Base-by-base conservation (phyloP, 2,888 invertebrate genomes). In the Rhopalosiphum nymphaeae region DNA sequence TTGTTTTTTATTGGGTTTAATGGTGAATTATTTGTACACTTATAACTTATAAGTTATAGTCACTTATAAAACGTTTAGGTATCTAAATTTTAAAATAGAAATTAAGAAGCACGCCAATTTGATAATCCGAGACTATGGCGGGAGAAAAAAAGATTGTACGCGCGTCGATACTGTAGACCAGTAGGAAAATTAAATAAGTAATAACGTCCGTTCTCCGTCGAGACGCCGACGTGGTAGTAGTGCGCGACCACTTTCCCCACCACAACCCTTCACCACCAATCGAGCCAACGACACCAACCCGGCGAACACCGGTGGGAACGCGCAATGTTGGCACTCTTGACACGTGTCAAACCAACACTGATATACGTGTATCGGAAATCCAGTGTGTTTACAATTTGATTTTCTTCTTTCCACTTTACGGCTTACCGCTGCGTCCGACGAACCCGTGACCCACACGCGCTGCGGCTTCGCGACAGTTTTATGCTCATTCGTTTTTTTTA, bases 331-430 rank as follows among this genome's bases (percentile, higher is more conserved):
- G 94, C 67, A 94, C 84, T 94, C 94, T 94, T 94, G 94, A 94
- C 94, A 94, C 94, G 94, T 94, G 94, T 94, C 94, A 94, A 89
- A 90, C 94, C 93, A 93, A 93, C 89, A 61, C 91, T 91, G 94
- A 94, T 94, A 93, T 93, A 94, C 94, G 94, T 94, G 94, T 94
- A 94, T 94, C 61, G 94, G 90, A 87, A 91, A 86, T 46, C 25
- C 42, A 57, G 89, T 85, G 90, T 94, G 90, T 94, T 94, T 94
- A 91, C 91, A 49, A 86, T 94, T 91, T 85, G 90, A 86, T 94
- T 91, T 78, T 78, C n/a, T 36, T 90, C 44, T 46, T 42, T 21
- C 36, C 91, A 91, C 94, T 49, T 36, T 94, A 87, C 67, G 11
- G 56, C 89, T 67, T 53, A 11, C 61, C 46, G 93, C 89, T 49